phyloP scores from a whole-genome alignment of 1,140 invertebrate species.

The Holotrichia oblita region DNA sequence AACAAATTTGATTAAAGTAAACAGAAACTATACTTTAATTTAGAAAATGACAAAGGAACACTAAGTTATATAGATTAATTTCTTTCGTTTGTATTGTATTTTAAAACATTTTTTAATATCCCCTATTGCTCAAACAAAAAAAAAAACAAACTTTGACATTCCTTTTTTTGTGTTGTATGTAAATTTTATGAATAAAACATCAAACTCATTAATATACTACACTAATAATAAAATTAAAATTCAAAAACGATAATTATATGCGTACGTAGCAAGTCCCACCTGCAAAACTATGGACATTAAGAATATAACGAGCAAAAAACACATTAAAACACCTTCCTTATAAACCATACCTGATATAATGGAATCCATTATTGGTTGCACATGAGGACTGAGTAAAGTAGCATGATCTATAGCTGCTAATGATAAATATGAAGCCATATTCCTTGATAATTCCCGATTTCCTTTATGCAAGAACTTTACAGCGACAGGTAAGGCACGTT shows the following conservation, averaged over 20 bases:
- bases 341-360: slow-evolving; percentile 79
- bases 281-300: background rate
- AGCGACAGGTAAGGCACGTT: slow-evolving; percentile 85
- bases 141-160: background rate
- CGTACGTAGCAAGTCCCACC: background rate
- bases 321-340: background rate
- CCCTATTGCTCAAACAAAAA: no score
- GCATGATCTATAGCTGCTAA: slow-evolving; percentile 93
- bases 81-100: no score
- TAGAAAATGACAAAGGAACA: no score
- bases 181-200: slow-evolving; percentile 7
- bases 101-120: background rate
- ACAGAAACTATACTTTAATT: no score
- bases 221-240: slow-evolving; percentile 17
- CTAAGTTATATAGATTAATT: no score
- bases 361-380: slow-evolving; percentile 89
- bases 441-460: slow-evolving; percentile 87
- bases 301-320: background rate
- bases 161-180: background rate
- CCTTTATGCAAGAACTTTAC: slow-evolving; percentile 92
- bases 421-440: slow-evolving; percentile 91
- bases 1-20: no score
- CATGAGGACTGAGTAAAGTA: slow-evolving; percentile 82
- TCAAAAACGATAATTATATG: background rate
- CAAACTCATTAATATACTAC: background rate